Base-by-base conservation (phyloP, 2,888 invertebrate genomes). In the Agrochola litura region DNA sequence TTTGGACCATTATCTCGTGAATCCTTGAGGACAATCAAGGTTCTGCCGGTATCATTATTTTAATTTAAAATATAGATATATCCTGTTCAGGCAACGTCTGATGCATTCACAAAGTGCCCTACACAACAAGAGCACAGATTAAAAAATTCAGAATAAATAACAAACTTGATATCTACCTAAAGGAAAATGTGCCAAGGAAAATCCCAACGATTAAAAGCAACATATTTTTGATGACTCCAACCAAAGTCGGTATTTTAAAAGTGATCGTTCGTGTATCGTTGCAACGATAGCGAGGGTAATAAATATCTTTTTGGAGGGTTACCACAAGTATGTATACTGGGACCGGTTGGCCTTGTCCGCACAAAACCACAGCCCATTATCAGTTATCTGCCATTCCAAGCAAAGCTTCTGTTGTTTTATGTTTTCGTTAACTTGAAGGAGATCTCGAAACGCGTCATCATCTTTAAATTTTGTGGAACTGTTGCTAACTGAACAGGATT, bases 261-360 rank as follows among this genome's bases (percentile, higher is more conserved):
- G 54, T 43, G 14, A 19, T 73, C 65, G 58, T 78, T 64, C 76
- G 67, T n/a, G n/a, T n/a, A n/a, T n/a, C n/a, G n/a, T n/a, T 68
- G 22, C 73, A 71, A 67, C 73, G 71, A 61, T 67, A 73, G 70
- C 60, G 70, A 46, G 65, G 9, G 66, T 54, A 74, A 66, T 76
- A 71, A 71, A 56, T 65, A 79, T 66, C 9, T 56, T 68, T 83
- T 82, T 70, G 71, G 76, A 56, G 68, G 65, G 61, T 68, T 77
- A 76, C 75, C 71, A 83, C 74, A 81, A 80, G 85, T 87, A 75
- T 77, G 77, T 77, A 73, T 84, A 82, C 84, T 78, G 69, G 81
- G 90, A 94, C 94, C 87, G 88, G 95, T 92, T 92, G 88, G 86
- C 94, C 94, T 94, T 92, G 93, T 86, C 65, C 79, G 67, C 71